Percentiles rank a stretch among this genome's conserved stretches.
These are phyloP conservation scores for Mesaphorura yosii DNA, from an alignment of 1,140 invertebrate genomes.

Conservation along the genomic window DNA sequence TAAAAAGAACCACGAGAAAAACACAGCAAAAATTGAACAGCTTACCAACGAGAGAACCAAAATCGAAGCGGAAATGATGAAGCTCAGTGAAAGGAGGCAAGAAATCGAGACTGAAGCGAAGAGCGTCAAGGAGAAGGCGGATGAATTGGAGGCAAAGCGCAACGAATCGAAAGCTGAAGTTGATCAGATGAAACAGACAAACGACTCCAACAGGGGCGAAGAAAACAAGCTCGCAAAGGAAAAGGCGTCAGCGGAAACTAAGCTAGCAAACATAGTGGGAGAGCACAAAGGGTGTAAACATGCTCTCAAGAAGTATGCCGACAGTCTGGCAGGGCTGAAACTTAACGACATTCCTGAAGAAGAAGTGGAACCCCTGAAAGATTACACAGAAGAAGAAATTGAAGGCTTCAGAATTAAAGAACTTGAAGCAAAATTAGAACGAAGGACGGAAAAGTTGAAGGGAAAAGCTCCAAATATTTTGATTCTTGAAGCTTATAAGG, in stretches of 20 bases:
- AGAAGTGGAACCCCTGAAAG: slow-evolving; percentile 39
- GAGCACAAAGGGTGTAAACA: slow-evolving; percentile 5
- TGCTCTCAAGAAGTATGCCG: neutral
- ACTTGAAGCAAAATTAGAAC: slow-evolving; percentile 49
- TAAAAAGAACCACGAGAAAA: slow-evolving; percentile 62
- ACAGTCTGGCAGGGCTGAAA: slow-evolving; percentile 46
- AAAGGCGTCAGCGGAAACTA: no score
- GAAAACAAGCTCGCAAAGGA: slow-evolving; percentile 50
- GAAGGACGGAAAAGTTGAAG: slow-evolving; percentile 54
- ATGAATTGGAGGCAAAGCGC: slow-evolving; percentile 18
- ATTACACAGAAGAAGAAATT: slow-evolving; percentile 57
- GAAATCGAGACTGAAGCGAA: slow-evolving; percentile 21
- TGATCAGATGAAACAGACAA: slow-evolving; percentile 48
- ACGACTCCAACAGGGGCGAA: slow-evolving; percentile 46
- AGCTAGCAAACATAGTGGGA: slow-evolving; percentile 27
- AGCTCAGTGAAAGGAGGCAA: slow-evolving; percentile 21
- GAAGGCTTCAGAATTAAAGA: slow-evolving; percentile 46
- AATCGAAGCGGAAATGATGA: slow-evolving; percentile 37
- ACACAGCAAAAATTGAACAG: slow-evolving; percentile 54
- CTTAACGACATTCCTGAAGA: slow-evolving; percentile 55
- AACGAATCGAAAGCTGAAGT: slow-evolving; percentile 48
- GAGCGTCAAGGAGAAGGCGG: neutral
- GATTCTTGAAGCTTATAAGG: slow-evolving; percentile 59
- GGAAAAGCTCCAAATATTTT: slow-evolving; percentile 64
- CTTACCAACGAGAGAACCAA: slow-evolving; percentile 56